A percentile compares a stretch with the other conserved stretches of the same genome.
Evolutionary conservation across 2,888 invertebrate genomes (phyloP).

Genomic region (Chrysolina oricalcia): DNA sequence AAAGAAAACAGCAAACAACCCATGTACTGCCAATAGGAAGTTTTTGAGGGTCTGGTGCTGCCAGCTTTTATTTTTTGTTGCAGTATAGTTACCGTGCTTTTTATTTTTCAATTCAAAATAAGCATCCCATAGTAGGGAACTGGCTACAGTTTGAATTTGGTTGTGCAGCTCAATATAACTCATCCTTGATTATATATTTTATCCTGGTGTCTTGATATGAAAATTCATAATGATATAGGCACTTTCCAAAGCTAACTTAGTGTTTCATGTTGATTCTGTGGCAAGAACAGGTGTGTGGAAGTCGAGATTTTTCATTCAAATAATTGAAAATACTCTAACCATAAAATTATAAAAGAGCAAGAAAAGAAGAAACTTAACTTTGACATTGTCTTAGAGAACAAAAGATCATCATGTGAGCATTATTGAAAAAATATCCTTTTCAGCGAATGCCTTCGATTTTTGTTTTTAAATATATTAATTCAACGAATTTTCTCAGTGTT

Average conservation of each 20-base stretch:
- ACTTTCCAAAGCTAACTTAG: background rate
- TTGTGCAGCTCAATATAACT: background rate
- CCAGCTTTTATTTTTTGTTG: too few species aligned
- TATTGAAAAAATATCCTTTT: too few species aligned
- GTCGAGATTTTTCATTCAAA: background rate
- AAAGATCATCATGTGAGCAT: too few species aligned
- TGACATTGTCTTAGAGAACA: background rate
- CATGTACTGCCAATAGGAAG: too few species aligned
- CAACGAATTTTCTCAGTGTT: slow-evolving; percentile 50
- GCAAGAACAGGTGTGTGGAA: background rate
- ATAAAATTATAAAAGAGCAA: background rate
- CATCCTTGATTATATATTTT: background rate
- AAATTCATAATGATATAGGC: slow-evolving; percentile 7
- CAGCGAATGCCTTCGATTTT: slow-evolving; percentile 16
- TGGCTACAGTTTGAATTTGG: background rate
- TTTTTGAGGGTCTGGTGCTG: too few species aligned
- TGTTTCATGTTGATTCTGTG: background rate
- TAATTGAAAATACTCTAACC: background rate
- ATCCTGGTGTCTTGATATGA: background rate
- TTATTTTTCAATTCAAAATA: too few species aligned
- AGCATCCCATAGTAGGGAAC: too few species aligned
- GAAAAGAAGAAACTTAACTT: background rate
- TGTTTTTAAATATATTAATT: slow-evolving; percentile 20
- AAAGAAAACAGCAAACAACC: too few species aligned
- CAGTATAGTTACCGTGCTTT: too few species aligned